Percentiles rank a stretch among this genome's conserved stretches.
Conservation (phyloP, 2,888 invertebrate genomes). For the Nephrotoma guestfalica region DNA sequence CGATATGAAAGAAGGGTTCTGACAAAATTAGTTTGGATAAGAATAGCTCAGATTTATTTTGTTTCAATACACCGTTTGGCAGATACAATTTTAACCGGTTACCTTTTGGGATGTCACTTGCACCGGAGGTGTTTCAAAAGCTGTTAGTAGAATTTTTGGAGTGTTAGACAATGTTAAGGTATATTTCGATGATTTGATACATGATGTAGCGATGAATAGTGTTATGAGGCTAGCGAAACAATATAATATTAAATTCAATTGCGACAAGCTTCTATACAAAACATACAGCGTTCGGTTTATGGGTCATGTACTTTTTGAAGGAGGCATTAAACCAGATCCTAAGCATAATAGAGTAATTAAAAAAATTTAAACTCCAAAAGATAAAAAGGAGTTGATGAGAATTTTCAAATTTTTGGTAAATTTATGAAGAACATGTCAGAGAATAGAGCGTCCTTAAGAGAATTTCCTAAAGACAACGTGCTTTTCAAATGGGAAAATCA, state of each 20-base stretch:
- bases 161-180: slow-evolving; percentile 13
- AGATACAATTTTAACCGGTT: slow-evolving; percentile 10
- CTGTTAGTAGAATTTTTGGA: slow-evolving; percentile 8
- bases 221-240: no score
- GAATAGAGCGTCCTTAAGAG: neutral
- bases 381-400: neutral
- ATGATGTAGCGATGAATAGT: slow-evolving; percentile 6
- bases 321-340: neutral
- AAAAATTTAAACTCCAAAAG: neutral
- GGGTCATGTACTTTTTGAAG: neutral
- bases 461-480: neutral
- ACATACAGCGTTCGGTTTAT: neutral
- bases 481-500: neutral
- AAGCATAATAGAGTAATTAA: neutral
- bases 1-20: slow-evolving; percentile 12
- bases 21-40: slow-evolving; percentile 12
- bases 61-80: slow-evolving; percentile 16
- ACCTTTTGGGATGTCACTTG: slow-evolving; percentile 10
- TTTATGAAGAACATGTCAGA: neutral
- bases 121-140: slow-evolving; percentile 11
- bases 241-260: no score
- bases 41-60: slow-evolving; percentile 10
- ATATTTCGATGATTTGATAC: slow-evolving; percentile 18
- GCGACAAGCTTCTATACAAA: neutral
- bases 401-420: neutral